Base-by-base conservation (phyloP, 1,140 invertebrate species). In the Hormaphis cornu region DNA sequence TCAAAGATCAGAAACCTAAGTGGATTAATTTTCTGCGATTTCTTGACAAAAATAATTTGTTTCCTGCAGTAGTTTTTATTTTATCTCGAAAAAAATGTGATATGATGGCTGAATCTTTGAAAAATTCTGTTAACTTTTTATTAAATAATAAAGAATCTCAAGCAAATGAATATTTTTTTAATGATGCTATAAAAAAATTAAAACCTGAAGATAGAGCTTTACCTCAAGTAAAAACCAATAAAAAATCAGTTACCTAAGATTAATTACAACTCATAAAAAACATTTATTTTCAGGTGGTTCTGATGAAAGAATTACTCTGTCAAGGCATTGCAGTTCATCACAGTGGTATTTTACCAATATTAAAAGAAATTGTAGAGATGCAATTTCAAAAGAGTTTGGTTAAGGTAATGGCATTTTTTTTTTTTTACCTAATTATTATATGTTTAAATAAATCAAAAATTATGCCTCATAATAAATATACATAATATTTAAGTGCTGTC, bases 291-390 rank as follows among this genome's bases (percentile, higher is more conserved):
- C 58, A 85, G 83, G 82, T 89, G 6, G 77, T 84, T 24, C 82
- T 82, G 69, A 84, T 98, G 79, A 82, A 86, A 76, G 83, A 87
- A 50, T 83, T 95, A 12, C 76, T 97, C n/a, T 84, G 86, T 75
- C 84, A 87, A 73, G 97, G 97, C 0, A 89, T 98, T 72, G 96
- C 95, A 1, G 86, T 98, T 16, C 96, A 99, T 81, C 96, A 99
- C 77, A 97, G 94, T 79, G 95, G 96, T 22, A 95, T 99, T 73
- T 79, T 99, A 59, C 96, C 96, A 0, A 90, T 98, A 73, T 81
- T 99, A 0, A 98, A 98, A 78, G 97, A 99, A 83, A 93, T 98
- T 54, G 95, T 98, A 0, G 97, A 99, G 81, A 90, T 98, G 85
- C 80, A 98, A 1, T 99, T 99, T 78, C 90, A 95, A 76, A 84